Base-by-base conservation (phyloP, 2,113 vertebrate genomes). In the Archocentrus centrarchus region DNA sequence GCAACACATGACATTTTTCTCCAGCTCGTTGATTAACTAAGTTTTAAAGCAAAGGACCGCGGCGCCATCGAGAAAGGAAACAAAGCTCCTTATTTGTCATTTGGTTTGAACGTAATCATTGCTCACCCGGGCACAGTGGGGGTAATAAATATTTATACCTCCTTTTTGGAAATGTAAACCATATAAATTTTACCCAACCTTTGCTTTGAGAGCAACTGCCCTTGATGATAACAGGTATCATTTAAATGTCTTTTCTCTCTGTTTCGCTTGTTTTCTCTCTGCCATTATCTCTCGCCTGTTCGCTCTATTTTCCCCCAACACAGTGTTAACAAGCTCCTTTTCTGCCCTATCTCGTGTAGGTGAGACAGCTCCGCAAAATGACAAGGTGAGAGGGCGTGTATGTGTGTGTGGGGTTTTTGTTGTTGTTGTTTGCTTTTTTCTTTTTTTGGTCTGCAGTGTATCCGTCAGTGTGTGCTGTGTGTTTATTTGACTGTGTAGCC, bases 71-170 rank as follows among this genome's bases (percentile, higher is more conserved):
- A 86, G 85, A 78, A 90, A 87, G 82, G 79, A 90, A 86, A 88
- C 82, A 88, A 88, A 89, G 83, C 81, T 76, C 81, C 90, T 89
- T 82, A 89, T 92, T 91, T 92, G 89, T 85, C 86, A 79, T 93
- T 93, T 91, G 84, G 86, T 93, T 88, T 89, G 63, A 85, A 92
- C 91, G 88, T 88, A 87, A 93, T 94, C 87, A 88, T 73, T 30
- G 81, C 86, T 91, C 86, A 81, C 81, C 83, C 53, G 75, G 87
- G 66, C 77, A 37, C 88, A 63, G 84, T 66, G 76, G 59, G 59
- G 77, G 82, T 83, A 81, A 93, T 91, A 90, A 80, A 94, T 91
- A 94, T 94, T 91, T 88, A 91, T 93, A 77, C 84, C 66, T 89
- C 35, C 35, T 90, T 89, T 87, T 89, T 92, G 68, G 75, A 92